Evolutionary conservation across 2,113 vertebrate genomes (phyloP).

Genomic region (Uropsilus gracilis): DNA sequence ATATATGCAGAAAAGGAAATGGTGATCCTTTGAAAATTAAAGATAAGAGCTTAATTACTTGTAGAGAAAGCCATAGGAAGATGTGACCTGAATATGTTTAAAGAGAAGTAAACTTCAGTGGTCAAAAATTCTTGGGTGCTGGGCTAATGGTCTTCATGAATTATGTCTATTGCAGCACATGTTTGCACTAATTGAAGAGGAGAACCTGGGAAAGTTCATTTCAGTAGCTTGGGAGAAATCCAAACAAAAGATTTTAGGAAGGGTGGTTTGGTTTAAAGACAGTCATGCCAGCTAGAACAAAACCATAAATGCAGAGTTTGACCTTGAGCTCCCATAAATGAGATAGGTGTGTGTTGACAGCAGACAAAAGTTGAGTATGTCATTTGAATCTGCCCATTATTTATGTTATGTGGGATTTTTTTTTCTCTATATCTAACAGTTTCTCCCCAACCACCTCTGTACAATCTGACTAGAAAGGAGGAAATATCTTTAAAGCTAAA

Average conservation of each 20-base stretch:
- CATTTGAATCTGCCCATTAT: background rate
- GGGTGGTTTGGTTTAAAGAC: constrained; percentile 62
- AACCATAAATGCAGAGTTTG: constrained; percentile 71
- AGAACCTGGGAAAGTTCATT: constrained; percentile 55
- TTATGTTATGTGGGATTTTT: background rate
- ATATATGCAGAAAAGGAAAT: constrained; percentile 49
- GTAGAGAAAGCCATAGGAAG: constrained; percentile 46
- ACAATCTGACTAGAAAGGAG: constrained; percentile 13
- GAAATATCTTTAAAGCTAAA: background rate
- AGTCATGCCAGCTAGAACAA: constrained; percentile 61
- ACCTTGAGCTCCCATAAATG: constrained; percentile 59
- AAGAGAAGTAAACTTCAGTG: constrained; percentile 60
- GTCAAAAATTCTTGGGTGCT: constrained; percentile 48
- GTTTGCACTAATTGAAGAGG: constrained; percentile 53
- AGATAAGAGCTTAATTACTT: constrained; percentile 68
- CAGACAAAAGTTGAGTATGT: constrained; percentile 58
- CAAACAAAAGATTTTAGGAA: constrained; percentile 78
- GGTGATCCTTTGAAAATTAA: constrained; percentile 48
- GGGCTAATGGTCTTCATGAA: constrained; percentile 34
- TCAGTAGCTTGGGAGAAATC: constrained; percentile 68
- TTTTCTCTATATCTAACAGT: background rate
- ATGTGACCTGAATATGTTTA: constrained; percentile 51
- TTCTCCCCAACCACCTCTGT: background rate
- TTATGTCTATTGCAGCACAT: background rate
- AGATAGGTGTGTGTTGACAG: constrained; percentile 65